Conservation (phyloP, 1,140 invertebrate species). For the Magallana angulata region DNA sequence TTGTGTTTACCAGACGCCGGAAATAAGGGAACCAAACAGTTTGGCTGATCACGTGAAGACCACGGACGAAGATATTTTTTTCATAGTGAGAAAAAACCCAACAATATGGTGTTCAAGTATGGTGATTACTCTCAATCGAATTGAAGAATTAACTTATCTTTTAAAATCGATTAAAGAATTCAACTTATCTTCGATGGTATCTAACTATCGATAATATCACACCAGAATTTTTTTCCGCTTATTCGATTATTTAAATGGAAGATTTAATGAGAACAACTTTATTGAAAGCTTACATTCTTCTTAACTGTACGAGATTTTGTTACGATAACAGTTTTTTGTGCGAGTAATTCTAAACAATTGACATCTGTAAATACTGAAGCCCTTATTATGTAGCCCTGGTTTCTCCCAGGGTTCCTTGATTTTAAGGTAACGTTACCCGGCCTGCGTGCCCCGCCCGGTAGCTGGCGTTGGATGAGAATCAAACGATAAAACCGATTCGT, state of each 20-base stretch:
- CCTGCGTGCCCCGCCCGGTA: conserved; percentile 18
- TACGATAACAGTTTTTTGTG: conserved; percentile 1
- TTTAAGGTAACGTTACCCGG: conserved; percentile 5
- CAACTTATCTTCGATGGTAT: conserved; percentile 14
- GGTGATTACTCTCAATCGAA: conserved; percentile 17
- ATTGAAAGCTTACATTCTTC: conserved; percentile 34
- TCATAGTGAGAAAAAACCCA: too few species aligned
- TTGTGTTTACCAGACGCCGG: not conserved
- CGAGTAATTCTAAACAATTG: conserved; percentile 30
- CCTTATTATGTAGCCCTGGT: conserved; percentile 24
- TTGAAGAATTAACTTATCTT: not conserved
- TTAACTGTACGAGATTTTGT: not conserved
- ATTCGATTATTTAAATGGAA: conserved; percentile 13
- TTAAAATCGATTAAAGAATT: not conserved
- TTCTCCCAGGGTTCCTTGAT: not conserved
- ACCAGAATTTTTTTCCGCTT: conserved; percentile 6
- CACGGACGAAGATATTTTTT: too few species aligned
- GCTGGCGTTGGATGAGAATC: conserved; percentile 1
- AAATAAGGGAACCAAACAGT: too few species aligned
- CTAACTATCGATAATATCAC: conserved; percentile 20
- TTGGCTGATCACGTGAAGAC: too few species aligned
- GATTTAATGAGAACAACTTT: conserved; percentile 6
- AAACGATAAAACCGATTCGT: conserved; percentile 23
- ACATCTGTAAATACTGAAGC: conserved; percentile 15
- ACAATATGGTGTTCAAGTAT: not conserved